Evolutionary conservation across 2,797 vertebrate species (phyloP).

Genomic region (Mastacembelus armatus): DNA sequence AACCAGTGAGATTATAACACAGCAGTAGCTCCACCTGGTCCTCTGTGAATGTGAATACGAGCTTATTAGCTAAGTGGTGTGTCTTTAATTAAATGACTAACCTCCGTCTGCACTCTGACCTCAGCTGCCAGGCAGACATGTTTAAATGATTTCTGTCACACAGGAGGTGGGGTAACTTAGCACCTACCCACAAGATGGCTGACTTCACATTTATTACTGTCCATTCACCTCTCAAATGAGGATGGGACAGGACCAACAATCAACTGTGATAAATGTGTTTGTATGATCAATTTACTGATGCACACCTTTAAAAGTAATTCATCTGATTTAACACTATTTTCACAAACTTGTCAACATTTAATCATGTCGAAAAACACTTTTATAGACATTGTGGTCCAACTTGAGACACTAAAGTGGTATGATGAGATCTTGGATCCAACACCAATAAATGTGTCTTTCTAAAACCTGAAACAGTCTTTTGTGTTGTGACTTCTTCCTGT

Average conservation of each 20-base stretch:
- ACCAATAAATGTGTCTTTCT: no score
- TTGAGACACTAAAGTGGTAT: no score
- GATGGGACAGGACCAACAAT: not conserved
- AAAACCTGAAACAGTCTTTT: no score
- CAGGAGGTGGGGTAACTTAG: constrained; percentile 16
- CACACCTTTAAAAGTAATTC: not conserved
- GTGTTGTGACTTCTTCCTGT: no score
- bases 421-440: no score
- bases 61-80: constrained; percentile 63
- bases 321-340: not conserved
- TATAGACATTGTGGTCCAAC: no score
- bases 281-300: not conserved
- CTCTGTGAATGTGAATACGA: constrained; percentile 4
- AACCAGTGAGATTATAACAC: constrained; percentile 6
- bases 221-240: constrained; percentile 13
- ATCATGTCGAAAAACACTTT: no score
- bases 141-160: constrained; percentile 46
- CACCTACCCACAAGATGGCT: constrained; percentile 28
- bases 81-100: constrained; percentile 61
- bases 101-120: constrained; percentile 58
- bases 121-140: constrained; percentile 24
- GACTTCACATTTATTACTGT: constrained; percentile 5
- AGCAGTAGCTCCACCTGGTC: constrained; percentile 13
- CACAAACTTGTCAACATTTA: no score
- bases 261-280: not conserved